These are phyloP conservation scores for Synanthedon tipuliformis DNA, from an alignment of 2,888 invertebrate species.

Conservation along the genomic window DNA sequence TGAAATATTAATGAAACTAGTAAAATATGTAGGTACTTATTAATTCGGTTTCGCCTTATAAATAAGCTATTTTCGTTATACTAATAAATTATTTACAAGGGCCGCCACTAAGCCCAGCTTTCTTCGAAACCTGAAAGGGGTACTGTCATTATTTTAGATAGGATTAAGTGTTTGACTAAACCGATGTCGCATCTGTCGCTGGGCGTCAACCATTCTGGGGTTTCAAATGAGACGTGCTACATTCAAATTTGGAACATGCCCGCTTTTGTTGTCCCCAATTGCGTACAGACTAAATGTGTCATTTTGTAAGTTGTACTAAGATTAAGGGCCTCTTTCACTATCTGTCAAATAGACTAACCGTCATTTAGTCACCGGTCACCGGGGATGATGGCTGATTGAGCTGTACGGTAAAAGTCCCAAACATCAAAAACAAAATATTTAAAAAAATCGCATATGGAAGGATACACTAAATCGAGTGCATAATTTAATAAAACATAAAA, in stretches of 20 bases:
- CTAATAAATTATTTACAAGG: slow-evolving; percentile 13
- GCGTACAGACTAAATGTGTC: too few species aligned
- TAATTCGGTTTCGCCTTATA: background rate
- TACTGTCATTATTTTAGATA: slow-evolving; percentile 23
- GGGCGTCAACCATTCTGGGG: slow-evolving; percentile 16
- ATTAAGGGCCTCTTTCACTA: too few species aligned
- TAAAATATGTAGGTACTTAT: background rate
- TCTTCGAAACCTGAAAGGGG: slow-evolving; percentile 11
- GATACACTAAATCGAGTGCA: too few species aligned
- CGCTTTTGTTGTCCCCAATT: slow-evolving; percentile 1
- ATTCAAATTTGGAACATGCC: background rate
- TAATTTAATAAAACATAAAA: too few species aligned
- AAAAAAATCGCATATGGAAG: too few species aligned
- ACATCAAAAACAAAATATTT: too few species aligned
- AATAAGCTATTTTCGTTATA: background rate
- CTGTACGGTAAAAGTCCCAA: too few species aligned
- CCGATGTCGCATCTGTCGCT: slow-evolving; percentile 18
- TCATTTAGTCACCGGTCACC: too few species aligned
- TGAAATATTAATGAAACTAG: background rate
- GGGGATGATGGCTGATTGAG: too few species aligned
- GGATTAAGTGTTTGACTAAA: slow-evolving; percentile 26
- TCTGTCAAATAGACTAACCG: too few species aligned
- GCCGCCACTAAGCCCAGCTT: slow-evolving; percentile 4
- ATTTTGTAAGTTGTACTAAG: too few species aligned
- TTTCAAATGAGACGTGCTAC: background rate